Conservation (phyloP, 2,797 vertebrate species). For the Dermochelys coriacea region DNA sequence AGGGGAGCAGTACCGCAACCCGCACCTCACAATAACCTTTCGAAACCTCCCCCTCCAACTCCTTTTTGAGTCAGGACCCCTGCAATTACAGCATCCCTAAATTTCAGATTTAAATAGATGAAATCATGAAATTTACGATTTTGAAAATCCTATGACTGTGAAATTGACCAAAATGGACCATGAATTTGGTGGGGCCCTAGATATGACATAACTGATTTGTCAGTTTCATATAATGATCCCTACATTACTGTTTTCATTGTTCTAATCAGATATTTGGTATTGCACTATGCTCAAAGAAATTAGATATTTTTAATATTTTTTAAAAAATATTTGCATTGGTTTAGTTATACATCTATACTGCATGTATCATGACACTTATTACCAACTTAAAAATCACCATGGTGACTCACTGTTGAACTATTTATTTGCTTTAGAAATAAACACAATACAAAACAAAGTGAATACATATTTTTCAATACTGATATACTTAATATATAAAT, state of each 20-base stretch:
- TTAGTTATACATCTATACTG: background rate
- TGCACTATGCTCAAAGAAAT: accelerated
- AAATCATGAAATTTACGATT: too few relatives aligned
- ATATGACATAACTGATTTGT: background rate
- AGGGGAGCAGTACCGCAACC: too few relatives aligned
- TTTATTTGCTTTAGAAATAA: background rate
- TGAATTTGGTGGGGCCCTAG: background rate
- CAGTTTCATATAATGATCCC: background rate
- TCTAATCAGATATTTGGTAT: background rate
- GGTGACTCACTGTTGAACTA: background rate
- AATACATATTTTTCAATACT: background rate
- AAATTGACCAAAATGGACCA: too few relatives aligned
- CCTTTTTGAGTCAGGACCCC: too few relatives aligned
- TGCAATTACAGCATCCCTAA: too few relatives aligned
- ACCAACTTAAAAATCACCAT: background rate
- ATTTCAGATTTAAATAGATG: too few relatives aligned
- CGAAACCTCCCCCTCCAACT: too few relatives aligned
- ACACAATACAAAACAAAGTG: background rate
- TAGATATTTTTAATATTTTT: accelerated
- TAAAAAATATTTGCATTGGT: background rate
- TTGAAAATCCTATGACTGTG: too few relatives aligned
- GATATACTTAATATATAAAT: background rate
- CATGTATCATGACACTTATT: background rate
- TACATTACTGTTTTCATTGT: background rate
- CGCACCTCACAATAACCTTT: too few relatives aligned